Conservation (phyloP, 2,113 vertebrate genomes). For the Ondatra zibethicus region DNA sequence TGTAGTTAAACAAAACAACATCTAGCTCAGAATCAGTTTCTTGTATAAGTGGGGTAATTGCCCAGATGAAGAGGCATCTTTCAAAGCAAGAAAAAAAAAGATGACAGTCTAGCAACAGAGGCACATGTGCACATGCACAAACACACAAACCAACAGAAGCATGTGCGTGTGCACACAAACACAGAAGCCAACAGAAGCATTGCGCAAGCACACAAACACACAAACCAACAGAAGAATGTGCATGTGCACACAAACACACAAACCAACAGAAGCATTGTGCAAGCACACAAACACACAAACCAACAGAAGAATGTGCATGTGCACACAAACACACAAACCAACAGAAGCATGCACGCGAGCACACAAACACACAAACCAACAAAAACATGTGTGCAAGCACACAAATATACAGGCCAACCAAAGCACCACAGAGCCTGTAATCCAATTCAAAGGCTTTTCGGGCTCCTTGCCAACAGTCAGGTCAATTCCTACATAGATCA, state of each 20-base stretch:
- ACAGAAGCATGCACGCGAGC: neutral
- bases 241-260: accelerated
- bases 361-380: neutral
- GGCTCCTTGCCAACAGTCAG: neutral
- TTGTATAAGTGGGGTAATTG: slow-evolving; percentile 32
- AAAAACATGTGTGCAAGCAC: neutral
- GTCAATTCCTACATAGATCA: slow-evolving; percentile 17
- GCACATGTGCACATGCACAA: neutral
- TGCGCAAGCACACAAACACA: too few relatives aligned
- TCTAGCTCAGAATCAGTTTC: slow-evolving; percentile 49
- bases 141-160: neutral
- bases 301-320: neutral
- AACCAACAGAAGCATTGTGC: neutral
- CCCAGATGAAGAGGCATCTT: slow-evolving; percentile 44
- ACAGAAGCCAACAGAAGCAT: neutral
- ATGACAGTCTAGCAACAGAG: slow-evolving; percentile 1
- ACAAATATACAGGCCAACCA: neutral
- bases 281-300: too few relatives aligned
- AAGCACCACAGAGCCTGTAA: neutral
- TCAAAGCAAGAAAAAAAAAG: neutral
- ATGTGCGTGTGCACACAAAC: accelerated
- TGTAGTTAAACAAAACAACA: slow-evolving; percentile 57
- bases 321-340: neutral
- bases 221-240: neutral
- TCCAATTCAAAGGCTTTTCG: neutral